Evolutionary conservation across 2,113 vertebrate species (phyloP), one percentile per base, ranked within the genome.

Genomic region (Apodemus speciosus): DNA sequence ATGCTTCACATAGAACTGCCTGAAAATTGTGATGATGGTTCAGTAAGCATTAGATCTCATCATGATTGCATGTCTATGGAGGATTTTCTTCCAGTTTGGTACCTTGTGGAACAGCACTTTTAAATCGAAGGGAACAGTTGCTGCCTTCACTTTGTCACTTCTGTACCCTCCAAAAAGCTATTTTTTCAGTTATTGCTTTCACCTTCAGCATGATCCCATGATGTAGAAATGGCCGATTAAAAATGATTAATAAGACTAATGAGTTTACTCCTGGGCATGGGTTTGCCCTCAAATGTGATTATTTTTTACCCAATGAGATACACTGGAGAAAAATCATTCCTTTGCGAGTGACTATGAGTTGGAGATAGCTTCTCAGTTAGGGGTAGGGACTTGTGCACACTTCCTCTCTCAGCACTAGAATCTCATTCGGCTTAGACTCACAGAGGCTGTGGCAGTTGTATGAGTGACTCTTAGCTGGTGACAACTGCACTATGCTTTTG

Each of bases 121-220:
- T 18, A 0, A 73, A 32, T 46, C 76, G 20, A 46, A 93, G 21
- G 46, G 38, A 56, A 77, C 16, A 27, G 3, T 76, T 94, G 84
- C 66, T 49, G 4, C 75, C 62, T 85, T 92, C 58, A 64, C 20
- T 66, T 32, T 69, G 66, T 69, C 15, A 15, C 32, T 68, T 69
- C 7, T 69, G 11, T 71, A 71, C 6, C 25, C 81, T 83, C 49
- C 64, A 69, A 23, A 77, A 68, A 46, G 10, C 43, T 88, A 13
- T 4, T 62, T 62, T 93, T 95, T 21, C 60, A 81, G 10, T 15
- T 58, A 51, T 85, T 11, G 64, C 14, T 76, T 94, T 92, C 51
- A 96, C 49, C 38, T 85, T 91, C 53, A 25, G 16, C 18, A 15
- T 88, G 87, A 88, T 88, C 94, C 9, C 68, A 92, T 79, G 71